Evolutionary conservation across 2,113 vertebrate genomes (phyloP).

Genomic region (Anas platyrhynchos): DNA sequence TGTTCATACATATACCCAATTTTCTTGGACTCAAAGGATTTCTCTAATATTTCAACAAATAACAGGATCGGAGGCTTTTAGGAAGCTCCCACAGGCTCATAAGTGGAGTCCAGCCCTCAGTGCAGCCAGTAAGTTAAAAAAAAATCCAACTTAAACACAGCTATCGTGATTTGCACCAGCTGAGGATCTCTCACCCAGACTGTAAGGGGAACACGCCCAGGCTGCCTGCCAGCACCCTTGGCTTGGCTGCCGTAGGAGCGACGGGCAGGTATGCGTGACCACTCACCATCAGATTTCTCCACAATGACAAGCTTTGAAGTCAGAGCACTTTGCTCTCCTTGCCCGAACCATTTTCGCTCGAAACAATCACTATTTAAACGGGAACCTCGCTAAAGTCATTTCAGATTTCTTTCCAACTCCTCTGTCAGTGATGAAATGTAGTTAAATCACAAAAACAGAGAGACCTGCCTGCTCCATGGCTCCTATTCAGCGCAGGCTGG

Average conservation of each 20-base stretch:
- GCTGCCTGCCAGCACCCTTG: conserved; percentile 39
- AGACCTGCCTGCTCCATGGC: background rate
- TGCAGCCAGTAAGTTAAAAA: background rate
- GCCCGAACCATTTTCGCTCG: conserved; percentile 51
- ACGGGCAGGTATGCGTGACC: conserved; percentile 67
- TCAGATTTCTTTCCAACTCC: background rate
- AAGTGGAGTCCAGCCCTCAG: background rate
- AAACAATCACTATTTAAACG: conserved; percentile 53
- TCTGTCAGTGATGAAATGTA: background rate
- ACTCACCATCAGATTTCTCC: conserved; percentile 59
- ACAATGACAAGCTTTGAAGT: conserved; percentile 65
- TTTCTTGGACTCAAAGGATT: conserved; percentile 9
- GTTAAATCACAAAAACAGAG: background rate
- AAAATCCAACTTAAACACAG: background rate
- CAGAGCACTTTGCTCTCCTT: conserved; percentile 59
- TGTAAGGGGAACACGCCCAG: conserved; percentile 20
- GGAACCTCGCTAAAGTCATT: conserved; percentile 14
- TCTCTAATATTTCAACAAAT: conserved; percentile 29
- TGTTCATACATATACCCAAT: background rate
- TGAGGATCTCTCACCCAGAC: conserved; percentile 14
- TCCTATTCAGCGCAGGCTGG: background rate
- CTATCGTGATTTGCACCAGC: background rate
- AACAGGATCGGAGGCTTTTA: conserved; percentile 28
- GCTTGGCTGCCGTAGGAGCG: conserved; percentile 40
- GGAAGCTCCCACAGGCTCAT: background rate